These are phyloP conservation scores for Sympetrum striolatum DNA, from an alignment of 2,888 invertebrate species.

Conservation along the genomic window DNA sequence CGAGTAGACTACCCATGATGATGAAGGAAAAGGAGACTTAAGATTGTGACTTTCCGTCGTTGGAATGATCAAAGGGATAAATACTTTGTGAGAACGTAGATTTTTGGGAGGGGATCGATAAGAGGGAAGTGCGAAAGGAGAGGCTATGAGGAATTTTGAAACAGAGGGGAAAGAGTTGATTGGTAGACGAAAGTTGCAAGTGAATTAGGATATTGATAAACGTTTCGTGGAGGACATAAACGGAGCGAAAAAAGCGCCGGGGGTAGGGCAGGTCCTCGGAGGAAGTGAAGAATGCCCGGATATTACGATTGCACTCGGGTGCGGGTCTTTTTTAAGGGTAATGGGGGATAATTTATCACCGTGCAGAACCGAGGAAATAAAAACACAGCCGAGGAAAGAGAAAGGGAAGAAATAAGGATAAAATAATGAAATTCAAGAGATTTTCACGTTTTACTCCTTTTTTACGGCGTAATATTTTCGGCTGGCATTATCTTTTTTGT, in stretches of 20 bases:
- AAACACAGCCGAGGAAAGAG: background rate
- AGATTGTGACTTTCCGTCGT: too few species aligned
- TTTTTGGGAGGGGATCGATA: background rate
- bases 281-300: background rate
- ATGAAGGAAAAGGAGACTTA: too few species aligned
- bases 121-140: background rate
- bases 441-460: too few species aligned
- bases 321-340: background rate
- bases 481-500: too few species aligned
- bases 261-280: background rate
- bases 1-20: too few species aligned
- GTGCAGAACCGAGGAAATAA: background rate
- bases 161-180: background rate
- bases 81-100: background rate
- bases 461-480: too few species aligned
- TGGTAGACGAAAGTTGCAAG: background rate
- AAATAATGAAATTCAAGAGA: background rate
- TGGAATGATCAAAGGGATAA: too few species aligned
- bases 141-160: background rate
- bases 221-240: background rate
- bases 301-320: background rate
- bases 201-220: background rate
- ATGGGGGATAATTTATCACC: background rate
- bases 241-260: background rate
- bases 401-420: background rate